Evolutionary conservation across 2,797 vertebrate species (phyloP), one percentile per base, ranked within the genome.

Genomic region (Tapera naevia): DNA sequence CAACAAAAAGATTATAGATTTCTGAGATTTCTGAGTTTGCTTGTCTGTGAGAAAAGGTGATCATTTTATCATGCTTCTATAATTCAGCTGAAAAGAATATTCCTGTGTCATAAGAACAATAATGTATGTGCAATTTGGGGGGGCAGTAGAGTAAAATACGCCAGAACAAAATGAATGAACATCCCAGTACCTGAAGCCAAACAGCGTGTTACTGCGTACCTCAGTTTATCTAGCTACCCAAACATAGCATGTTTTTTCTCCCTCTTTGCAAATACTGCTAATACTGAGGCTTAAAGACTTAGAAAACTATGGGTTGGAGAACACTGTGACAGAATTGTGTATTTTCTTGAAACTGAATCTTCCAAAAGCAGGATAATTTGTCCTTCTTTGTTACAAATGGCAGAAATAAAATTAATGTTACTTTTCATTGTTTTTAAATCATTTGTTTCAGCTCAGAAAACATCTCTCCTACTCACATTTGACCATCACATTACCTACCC

Each of bases 361-460:
- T 95, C 88, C 64, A 75, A 43, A 86, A 91, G 23, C 27, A 53
- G n/a, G 78, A 60, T 57, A 85, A 62, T 57, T 50, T 10, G 4
- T 57, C 14, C 12, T 80, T 57, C 30, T 51, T 46, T 57, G 66
- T 65, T 69, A 46, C 24, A 45, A 53, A 74, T 69, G 71, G 5
- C 17, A 48, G 62, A 87, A n/a, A 41, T 69, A 58, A 71, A 67
- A 66, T 2, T 7, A 79, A 72, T 54, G 30, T 3, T 46, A 23
- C 17, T 67, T 93, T 66, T 69, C 53, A 23, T 46, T 75, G 14
- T 14, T 89, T 84, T 61, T 10, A 80, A 56, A 69, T 60, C 0
- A 37, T 51, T 74, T 80, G 1, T 50, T 81, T 86, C 45, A 46
- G 6, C 6, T 67, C 48, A 58, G 51, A 66, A 93, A 65, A 30